phyloP scores from a whole-genome alignment of 2,888 invertebrate species.

The Clusia tigrina region DNA sequence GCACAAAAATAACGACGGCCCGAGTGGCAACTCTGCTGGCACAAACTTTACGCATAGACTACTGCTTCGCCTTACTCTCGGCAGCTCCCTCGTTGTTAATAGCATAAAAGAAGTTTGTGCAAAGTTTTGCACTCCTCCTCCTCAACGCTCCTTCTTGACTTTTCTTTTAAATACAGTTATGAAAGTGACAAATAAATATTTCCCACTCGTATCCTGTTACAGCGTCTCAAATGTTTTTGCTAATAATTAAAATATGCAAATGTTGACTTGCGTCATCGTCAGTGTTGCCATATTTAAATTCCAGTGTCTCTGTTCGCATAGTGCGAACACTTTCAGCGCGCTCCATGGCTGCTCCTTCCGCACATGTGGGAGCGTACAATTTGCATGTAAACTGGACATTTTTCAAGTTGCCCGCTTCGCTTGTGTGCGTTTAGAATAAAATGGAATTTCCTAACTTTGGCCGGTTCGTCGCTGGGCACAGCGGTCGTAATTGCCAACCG shows the following conservation, averaged over 20 bases:
- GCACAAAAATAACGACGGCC: conserved; percentile 11
- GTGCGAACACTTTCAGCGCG: too few species aligned
- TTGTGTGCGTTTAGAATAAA: conserved; percentile 11
- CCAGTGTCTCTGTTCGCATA: too few species aligned
- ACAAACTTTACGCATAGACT: too few species aligned
- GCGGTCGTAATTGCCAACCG: not conserved
- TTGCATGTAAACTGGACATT: conserved; percentile 59
- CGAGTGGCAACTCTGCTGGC: conserved; percentile 20
- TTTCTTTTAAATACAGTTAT: conserved; percentile 36
- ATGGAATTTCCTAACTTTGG: not conserved
- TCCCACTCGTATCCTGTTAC: conserved; percentile 4
- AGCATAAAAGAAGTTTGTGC: not conserved
- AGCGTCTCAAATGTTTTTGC: conserved; percentile 27
- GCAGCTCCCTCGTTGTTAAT: conserved; percentile 5
- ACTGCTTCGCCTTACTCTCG: not conserved
- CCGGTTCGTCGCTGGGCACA: not conserved
- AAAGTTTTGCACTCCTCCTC: not conserved
- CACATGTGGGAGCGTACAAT: conserved; percentile 38
- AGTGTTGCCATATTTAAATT: conserved; percentile 51
- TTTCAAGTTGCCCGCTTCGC: conserved; percentile 41
- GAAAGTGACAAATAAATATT: conserved; percentile 49
- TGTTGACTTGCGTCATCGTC: conserved; percentile 37
- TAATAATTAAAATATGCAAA: conserved; percentile 57
- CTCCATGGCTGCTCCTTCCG: too few species aligned
- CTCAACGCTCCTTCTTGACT: not conserved